Base-by-base conservation (phyloP, 2,797 vertebrate genomes). In the Crenichthys baileyi region DNA sequence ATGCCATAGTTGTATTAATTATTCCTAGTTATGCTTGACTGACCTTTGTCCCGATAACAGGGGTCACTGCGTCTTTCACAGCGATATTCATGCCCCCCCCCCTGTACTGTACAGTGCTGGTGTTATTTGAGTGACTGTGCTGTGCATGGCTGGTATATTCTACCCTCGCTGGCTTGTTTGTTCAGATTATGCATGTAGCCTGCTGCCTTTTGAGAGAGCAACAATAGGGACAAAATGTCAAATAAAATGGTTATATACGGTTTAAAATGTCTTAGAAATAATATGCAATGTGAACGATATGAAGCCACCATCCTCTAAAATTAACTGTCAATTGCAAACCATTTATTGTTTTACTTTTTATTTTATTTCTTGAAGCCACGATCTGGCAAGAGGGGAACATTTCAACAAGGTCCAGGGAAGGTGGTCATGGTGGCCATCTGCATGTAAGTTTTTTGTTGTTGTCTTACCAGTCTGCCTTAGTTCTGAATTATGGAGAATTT, bases 381-480 rank as follows among this genome's bases (percentile, higher is more conserved):
- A 83, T 97, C 98, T 86, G 96, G 96, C 77, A 93, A 95, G 41
- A 93, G 96, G 89, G 53, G 95, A 13, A 93, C 96, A 46, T 99
- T 99, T 94, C 93, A 97, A 48, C 97, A 98, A 89, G 98, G 98
- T 65, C 97, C 98, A 39, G 98, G 98, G 85, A 99, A 99, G 89
- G 98, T 99, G 89, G 98, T 99, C 75, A 98, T 97, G 97, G 98
- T 99, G 51, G 98, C 98, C 75, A 99, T 99, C 91, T 99, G 98
- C 95, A 99, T 99, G 98, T 99, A 96, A 97, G 98, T 96, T 86
- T 85, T 44, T 16, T 4, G n/a, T 18, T 55, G 4, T n/a, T 68
- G 63, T 39, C 36, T 1, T 41, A 44, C 22, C 22, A 13, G 20
- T 71, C 55, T 73, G 2, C 7, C 15, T 60, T 44, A 16, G 65